Evolutionary conservation across 2,113 vertebrate species (phyloP), one percentile per base, ranked within the genome.

Genomic region (Mustela nigripes): DNA sequence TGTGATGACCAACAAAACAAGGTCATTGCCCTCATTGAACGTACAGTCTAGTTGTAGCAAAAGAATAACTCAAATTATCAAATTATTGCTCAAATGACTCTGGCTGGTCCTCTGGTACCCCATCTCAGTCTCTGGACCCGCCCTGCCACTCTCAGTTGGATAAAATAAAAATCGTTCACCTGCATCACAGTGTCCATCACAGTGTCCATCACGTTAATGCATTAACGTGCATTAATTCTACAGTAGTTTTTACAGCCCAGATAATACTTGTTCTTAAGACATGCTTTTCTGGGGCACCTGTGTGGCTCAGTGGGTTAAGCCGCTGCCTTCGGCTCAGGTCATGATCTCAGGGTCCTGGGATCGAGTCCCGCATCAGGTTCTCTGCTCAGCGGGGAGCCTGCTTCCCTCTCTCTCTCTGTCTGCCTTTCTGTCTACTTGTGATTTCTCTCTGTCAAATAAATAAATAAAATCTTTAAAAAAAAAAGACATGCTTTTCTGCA

Each of bases 161-260:
- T 48, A 69, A 74, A 96, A 96, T 80, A 94, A 96, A 98, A 94
- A 26, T 4, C 56, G 71, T 48, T 89, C n/a, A 83, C 28, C 11
- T 39, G n/a, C 62, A 71, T 42, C 45, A n/a, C 21, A 50, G 7
- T 33, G 31, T 69, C 87, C 94, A 89, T 84, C 74, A n/a, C 21
- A 50, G 7, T 33, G 31, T 69, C 87, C 94, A 89, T 84, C 74
- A 36, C 36, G 36, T 36, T 36, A 36, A 36, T 36, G 36, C 36
- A 36, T 36, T 36, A 36, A 36, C 26, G 21, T 28, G 60, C 10
- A 85, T 76, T 62, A 93, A 42, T 36, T 24, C 42, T 96, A 82
- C 39, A 48, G 58, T 48, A 56, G 16, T 11, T 90, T 56, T 36
- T 87, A 50, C 11, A 74, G 18, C 11, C 7, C 58, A 81, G 18